phyloP scores from a whole-genome alignment of 2,113 vertebrate genomes.

The Natator depressus region DNA sequence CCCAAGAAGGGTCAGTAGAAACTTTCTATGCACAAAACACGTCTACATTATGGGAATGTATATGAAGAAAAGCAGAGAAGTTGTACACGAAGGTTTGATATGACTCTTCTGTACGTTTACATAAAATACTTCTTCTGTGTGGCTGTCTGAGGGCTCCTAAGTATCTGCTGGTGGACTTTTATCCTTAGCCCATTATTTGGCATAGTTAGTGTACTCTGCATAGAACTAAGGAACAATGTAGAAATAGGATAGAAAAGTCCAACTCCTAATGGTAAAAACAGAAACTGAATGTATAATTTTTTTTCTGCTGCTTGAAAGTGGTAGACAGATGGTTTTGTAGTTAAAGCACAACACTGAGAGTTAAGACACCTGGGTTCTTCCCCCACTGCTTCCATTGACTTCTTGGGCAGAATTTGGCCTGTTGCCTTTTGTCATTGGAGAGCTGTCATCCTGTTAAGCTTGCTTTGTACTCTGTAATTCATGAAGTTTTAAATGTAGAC shows the following conservation, averaged over 20 bases:
- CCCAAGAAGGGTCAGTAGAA: constrained; percentile 77
- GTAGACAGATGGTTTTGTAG: neutral
- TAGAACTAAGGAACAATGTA: neutral
- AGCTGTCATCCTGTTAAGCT: accelerated
- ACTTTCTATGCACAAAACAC: neutral
- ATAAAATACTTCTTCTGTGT: neutral
- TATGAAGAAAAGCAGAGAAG: accelerated
- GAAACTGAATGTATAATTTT: neutral
- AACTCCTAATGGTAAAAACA: neutral
- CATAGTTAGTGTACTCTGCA: neutral
- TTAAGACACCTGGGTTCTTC: neutral
- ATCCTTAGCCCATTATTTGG: neutral
- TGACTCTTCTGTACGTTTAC: neutral
- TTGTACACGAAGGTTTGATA: neutral
- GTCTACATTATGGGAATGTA: neutral
- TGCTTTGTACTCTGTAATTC: neutral
- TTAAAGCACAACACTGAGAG: neutral
- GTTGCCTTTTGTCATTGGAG: neutral
- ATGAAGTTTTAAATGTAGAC: neutral
- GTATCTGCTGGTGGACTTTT: neutral
- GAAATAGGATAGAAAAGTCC: neutral
- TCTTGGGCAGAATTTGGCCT: neutral
- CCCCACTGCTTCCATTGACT: neutral
- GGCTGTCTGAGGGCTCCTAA: neutral
- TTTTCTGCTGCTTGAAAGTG: neutral